Evolutionary conservation across 1,140 invertebrate species (phyloP), one percentile per base, ranked within the genome.

Genomic region (Musca domestica): DNA sequence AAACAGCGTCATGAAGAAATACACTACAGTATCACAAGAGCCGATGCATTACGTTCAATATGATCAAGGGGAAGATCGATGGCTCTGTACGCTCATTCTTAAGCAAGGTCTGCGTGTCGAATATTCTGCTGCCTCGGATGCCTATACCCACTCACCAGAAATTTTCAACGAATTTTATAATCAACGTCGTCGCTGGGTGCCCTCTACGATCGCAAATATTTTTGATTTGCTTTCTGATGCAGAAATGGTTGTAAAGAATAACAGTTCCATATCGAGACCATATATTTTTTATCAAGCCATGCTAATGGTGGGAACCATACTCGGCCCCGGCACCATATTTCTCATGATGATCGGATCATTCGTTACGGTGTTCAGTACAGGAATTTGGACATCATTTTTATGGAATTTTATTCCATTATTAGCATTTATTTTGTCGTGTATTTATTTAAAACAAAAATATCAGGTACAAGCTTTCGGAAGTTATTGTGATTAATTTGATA

Each of bases 71-170:
- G 92, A 94, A 81, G 92, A 94, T 82, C 86, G 92, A 67, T 95
- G 94, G 94, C 83, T 96, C 1, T 95, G 94, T 75, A 95, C 94
- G 0, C 82, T 95, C 12, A 81, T 95, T 14, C 82, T 95, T 3
- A 93, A 95, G 82, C 86, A 92, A 83, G 95, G 95, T 6, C 95
- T 94, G 71, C 87, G 93, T 51, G 93, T 88, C 2, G 94, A 96
- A 82, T 97, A 97, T 81, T 94, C 91, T 67, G 95, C 95, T 51
- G 95, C 95, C 23, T 91, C 92, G 48, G 95, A 97, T 77, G 94
- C 95, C 19, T 93, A 94, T 74, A 97, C 95, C 5, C 94, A 96
- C 75, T 90, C 90, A 66, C 92, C 92, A 2, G 94, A 96, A 85
- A 88, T 90, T 47, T 95, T 95, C 74, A 89, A 88, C 66, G 93